phyloP scores from a whole-genome alignment of 2,797 vertebrate species.

The Tauraco hartlaubi region DNA sequence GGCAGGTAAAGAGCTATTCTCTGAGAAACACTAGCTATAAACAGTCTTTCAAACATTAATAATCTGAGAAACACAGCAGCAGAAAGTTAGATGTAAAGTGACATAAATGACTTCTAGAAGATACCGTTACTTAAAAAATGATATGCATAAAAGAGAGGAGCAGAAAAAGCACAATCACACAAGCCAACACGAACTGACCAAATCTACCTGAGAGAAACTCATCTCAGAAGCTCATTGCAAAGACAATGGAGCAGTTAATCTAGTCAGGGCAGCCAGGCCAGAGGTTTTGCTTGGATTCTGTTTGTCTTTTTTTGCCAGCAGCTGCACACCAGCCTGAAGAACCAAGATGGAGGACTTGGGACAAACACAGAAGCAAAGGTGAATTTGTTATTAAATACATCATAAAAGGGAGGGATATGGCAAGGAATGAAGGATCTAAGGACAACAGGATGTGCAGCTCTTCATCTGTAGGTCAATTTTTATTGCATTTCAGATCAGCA shows the following conservation, averaged over 20 bases:
- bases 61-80: conserved; percentile 25
- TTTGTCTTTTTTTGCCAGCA: neutral
- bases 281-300: neutral
- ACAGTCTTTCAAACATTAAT: conserved; percentile 50
- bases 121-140: conserved; percentile 38
- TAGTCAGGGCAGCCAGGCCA: neutral
- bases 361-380: neutral
- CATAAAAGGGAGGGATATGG: neutral
- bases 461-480: conserved; percentile 49
- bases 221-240: neutral
- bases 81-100: conserved; percentile 44
- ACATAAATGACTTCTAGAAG: conserved; percentile 45
- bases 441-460: conserved; percentile 13
- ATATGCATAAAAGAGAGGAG: neutral
- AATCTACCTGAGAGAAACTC: neutral
- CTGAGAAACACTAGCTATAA: neutral
- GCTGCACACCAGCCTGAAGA: neutral
- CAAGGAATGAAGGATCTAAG: neutral
- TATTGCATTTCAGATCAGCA: conserved; percentile 59
- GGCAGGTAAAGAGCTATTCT: conserved; percentile 28
- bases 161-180: neutral
- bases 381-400: neutral
- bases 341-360: neutral
- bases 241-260: neutral
- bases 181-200: neutral